phyloP scores from a whole-genome alignment of 2,797 vertebrate species.

The Crocidura indochinensis region DNA sequence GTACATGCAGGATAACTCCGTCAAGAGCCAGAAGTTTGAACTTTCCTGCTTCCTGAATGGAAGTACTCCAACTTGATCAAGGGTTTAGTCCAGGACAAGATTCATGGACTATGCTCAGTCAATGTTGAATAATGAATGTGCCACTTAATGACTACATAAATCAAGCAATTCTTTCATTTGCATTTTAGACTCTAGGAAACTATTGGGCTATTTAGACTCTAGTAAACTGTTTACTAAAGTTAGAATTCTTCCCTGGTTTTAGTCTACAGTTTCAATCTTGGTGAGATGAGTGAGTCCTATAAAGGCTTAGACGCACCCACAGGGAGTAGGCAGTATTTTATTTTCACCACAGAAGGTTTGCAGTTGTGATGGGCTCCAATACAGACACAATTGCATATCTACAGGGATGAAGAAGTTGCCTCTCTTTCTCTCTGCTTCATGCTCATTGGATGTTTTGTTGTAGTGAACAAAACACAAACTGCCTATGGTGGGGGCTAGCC shows the following conservation, averaged over 20 bases:
- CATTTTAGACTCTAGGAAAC: conserved; percentile 12
- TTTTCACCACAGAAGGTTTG: not conserved
- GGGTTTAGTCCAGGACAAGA: not conserved
- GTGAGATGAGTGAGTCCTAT: not conserved
- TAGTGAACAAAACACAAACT: not conserved
- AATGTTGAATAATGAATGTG: not conserved
- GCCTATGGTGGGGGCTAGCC: not conserved
- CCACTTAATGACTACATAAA: not conserved
- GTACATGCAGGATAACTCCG: not conserved
- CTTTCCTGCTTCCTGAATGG: not conserved
- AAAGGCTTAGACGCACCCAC: not conserved
- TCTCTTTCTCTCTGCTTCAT: not conserved
- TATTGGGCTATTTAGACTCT: not conserved
- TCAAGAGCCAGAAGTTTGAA: not conserved
- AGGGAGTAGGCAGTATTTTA: not conserved
- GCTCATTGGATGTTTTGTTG: not conserved
- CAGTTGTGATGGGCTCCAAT: not conserved
- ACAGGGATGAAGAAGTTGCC: not conserved
- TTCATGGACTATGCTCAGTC: not conserved
- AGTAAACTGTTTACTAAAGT: not conserved
- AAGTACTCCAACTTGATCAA: not conserved
- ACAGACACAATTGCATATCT: not conserved
- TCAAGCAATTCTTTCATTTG: not conserved
- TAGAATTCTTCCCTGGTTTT: not conserved
- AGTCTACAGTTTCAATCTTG: not conserved